Base-by-base conservation (phyloP, 2,797 vertebrate genomes). In the Pipistrellus kuhlii region DNA sequence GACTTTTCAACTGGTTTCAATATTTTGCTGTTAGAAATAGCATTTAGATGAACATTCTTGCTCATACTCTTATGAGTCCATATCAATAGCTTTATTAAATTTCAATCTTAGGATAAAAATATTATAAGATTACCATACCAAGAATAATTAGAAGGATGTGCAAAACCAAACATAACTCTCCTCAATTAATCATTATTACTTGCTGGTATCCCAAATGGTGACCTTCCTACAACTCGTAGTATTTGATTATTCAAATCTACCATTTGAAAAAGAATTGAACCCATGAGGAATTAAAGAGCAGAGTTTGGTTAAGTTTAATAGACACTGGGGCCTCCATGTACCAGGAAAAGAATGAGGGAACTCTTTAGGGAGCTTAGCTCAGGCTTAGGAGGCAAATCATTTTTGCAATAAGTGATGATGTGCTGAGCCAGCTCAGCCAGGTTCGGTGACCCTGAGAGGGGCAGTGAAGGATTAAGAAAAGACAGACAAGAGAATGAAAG, bases 31-130 rank as follows among this genome's bases (percentile, higher is more conserved):
- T 80, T 84, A 78, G 15, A 84, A 93, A 80, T 75, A 41, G 25
- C 30, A 30, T 73, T 73, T 62, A 85, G 72, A 23, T 62, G 10
- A 88, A 69, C 13, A 75, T 69, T 93, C 30, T 91, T 85, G 66
- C 6, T 25, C 68, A 90, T 38, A 53, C 1, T 48, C 25, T 81
- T 57, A 72, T 25, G 51, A 81, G 25, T 75, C 51, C n/a, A 32
- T 55, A 35, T 75, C 51, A 84, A 51, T 53, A 78, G 64, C 55
- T 90, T 87, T 68, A 59, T 78, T 84, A 78, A 92, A 85, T 85
- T 62, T 69, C 51, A 38, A 5, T 88, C 78, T 90, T 62, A 59
- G 15, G 14, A 71, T 41, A 62, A n/a, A 12, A 73, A 14, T 9
- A 23, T 73, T 62, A 15, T 69, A 75, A 90, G 57, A 48, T 51